These are phyloP conservation scores for Falco peregrinus DNA, from an alignment of 2,797 vertebrate species.

Conservation along the genomic window DNA sequence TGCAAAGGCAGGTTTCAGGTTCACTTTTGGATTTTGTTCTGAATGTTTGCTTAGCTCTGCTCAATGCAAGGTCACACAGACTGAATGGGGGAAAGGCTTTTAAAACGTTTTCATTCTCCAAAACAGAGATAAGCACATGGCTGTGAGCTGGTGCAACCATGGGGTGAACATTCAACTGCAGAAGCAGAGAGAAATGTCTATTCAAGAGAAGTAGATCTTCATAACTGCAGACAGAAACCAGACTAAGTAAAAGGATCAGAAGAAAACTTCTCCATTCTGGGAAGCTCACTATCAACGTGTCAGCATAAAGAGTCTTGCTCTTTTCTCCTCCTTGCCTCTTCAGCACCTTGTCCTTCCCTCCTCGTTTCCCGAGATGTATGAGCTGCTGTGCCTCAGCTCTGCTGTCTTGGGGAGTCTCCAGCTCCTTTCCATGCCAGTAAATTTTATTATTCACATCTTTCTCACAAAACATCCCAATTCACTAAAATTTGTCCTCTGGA, in stretches of 20 bases:
- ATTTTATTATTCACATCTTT: background rate
- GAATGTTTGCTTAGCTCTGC: slow-evolving; percentile 26
- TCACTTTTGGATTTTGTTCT: slow-evolving; percentile 34
- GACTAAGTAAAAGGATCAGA: background rate
- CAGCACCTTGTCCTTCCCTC: background rate
- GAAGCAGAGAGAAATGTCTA: background rate
- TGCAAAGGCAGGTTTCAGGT: slow-evolving; percentile 48
- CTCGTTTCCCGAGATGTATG: background rate
- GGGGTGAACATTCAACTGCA: background rate
- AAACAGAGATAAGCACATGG: background rate
- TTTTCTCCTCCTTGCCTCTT: background rate
- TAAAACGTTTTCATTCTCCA: background rate
- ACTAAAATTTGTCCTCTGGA: background rate
- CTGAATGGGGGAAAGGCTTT: background rate
- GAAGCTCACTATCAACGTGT: background rate
- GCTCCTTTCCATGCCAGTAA: background rate
- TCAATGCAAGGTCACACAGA: slow-evolving; percentile 21
- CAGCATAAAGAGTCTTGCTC: background rate
- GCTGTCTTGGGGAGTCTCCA: background rate
- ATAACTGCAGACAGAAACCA: background rate
- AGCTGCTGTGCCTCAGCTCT: background rate
- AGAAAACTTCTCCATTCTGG: background rate
- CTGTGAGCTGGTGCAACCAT: background rate
- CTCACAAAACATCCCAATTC: background rate
- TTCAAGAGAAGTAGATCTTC: background rate